Conservation (phyloP, 2,797 vertebrate genomes). For the Sebastes hubbsi region DNA sequence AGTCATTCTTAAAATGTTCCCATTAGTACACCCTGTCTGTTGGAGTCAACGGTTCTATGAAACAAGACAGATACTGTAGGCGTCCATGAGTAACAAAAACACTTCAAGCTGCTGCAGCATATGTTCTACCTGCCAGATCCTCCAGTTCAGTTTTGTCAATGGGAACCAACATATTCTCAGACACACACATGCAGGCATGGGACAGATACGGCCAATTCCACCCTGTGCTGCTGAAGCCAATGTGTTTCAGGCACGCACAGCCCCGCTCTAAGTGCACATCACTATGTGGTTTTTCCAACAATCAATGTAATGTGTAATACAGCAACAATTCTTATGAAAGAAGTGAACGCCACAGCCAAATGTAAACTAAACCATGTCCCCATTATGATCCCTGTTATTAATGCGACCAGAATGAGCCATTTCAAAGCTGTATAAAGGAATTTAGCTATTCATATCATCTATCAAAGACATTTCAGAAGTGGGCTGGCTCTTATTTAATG, state of each 20-base stretch:
- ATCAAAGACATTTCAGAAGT: slow-evolving; percentile 76
- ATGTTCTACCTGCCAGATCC: slow-evolving; percentile 5
- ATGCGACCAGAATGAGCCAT: slow-evolving; percentile 54
- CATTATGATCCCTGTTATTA: slow-evolving; percentile 57
- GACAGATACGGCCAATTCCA: slow-evolving; percentile 17
- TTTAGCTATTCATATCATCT: slow-evolving; percentile 71
- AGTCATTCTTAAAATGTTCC: neutral
- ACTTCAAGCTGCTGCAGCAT: neutral
- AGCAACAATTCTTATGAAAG: slow-evolving; percentile 8
- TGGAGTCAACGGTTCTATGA: neutral
- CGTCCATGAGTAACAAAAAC: neutral
- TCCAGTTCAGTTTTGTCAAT: slow-evolving; percentile 1
- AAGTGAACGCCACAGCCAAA: slow-evolving; percentile 36
- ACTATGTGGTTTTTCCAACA: slow-evolving; percentile 30
- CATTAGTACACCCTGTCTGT: neutral
- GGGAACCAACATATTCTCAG: slow-evolving; percentile 4
- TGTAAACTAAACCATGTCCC: slow-evolving; percentile 47
- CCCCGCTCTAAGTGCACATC: slow-evolving; percentile 4
- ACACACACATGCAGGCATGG: slow-evolving; percentile 2
- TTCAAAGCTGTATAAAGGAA: slow-evolving; percentile 63
- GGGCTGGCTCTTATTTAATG: slow-evolving; percentile 70
- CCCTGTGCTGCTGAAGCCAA: slow-evolving; percentile 5
- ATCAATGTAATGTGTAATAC: slow-evolving; percentile 30
- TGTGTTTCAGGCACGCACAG: slow-evolving; percentile 14
- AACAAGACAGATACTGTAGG: neutral